These are phyloP conservation scores for Propithecus perrieri DNA, from an alignment of 2,797 vertebrate species.

Conservation along the genomic window DNA sequence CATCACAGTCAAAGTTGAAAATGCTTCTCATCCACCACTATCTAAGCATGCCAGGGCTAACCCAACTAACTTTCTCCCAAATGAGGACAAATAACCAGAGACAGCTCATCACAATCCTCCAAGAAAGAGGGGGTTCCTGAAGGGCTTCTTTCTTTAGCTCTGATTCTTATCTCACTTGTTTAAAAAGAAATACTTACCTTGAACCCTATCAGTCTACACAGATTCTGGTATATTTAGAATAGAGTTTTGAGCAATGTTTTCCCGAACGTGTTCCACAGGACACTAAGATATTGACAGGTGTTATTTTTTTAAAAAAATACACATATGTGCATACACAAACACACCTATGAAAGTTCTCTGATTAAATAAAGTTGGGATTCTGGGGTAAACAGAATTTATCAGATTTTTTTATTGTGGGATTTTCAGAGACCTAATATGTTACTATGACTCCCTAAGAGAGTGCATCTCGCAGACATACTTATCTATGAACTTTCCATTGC, in stretches of 20 bases:
- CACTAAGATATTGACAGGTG: background rate
- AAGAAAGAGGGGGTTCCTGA: background rate
- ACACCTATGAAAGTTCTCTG: background rate
- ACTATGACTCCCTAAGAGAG: background rate
- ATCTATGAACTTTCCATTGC: background rate
- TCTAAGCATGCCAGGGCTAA: background rate
- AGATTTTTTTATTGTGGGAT: background rate
- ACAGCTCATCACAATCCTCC: background rate
- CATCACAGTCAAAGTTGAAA: background rate
- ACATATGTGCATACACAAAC: too few species aligned
- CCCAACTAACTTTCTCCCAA: background rate
- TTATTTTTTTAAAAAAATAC: background rate
- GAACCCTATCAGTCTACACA: background rate
- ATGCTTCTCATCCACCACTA: background rate
- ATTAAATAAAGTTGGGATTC: background rate
- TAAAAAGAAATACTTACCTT: background rate
- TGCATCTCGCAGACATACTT: background rate
- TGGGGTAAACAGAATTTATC: background rate
- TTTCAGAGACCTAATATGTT: background rate
- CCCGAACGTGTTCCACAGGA: background rate
- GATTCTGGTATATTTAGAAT: background rate
- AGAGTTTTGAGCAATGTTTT: background rate
- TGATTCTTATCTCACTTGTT: background rate
- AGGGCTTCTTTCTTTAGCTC: background rate
- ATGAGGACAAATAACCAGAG: background rate